Base-by-base conservation (phyloP, 2,113 vertebrate species). In the Hyla sarda region DNA sequence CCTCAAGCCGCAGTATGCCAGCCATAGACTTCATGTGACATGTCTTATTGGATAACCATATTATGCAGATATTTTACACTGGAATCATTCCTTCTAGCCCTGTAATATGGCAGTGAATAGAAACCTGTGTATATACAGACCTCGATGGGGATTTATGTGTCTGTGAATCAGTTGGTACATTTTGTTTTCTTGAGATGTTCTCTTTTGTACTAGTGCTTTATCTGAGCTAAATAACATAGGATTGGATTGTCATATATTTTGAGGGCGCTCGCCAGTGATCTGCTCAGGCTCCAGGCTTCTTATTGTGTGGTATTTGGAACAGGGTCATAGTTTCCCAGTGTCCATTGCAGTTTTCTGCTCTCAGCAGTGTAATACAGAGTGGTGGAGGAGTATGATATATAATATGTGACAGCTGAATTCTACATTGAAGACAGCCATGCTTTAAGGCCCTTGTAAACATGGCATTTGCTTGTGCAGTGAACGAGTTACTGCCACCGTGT, bases 291-390 rank as follows among this genome's bases (percentile, higher is more conserved):
- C 34, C 37, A 47, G 78, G 78, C 34, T 60, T 11, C 56, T 37
- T 81, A 37, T 34, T 45, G 62, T 65, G 78, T 81, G 56, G 58
- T 28, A 47, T 81, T 81, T 81, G 58, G 74, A 81, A 47, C 78
- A 81, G 78, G 56, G 52, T 62, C 54, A 58, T 10, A 81, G 56
- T 65, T 60, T 81, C 34, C 78, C n/a, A 81, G 12, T 81, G 56
- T 62, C 54, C 52, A 41, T 54, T 58, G 30, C 37, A 5, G 54
- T 28, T 60, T 65, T 62, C 37, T 65, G 78, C 58, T 62, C 56
- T 45, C 34, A 65, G 78, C 37, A n/a, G 76, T 60, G n/a, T 34
- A 34, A 4, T 19, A 78, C 52, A 2, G 50, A 58, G 77, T 25
- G 56, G 12, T 19, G 34, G 25, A n/a, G 23, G n/a, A 60, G n/a